Conservation (phyloP, 2,797 vertebrate species). For the Rhinoraja longicauda region DNA sequence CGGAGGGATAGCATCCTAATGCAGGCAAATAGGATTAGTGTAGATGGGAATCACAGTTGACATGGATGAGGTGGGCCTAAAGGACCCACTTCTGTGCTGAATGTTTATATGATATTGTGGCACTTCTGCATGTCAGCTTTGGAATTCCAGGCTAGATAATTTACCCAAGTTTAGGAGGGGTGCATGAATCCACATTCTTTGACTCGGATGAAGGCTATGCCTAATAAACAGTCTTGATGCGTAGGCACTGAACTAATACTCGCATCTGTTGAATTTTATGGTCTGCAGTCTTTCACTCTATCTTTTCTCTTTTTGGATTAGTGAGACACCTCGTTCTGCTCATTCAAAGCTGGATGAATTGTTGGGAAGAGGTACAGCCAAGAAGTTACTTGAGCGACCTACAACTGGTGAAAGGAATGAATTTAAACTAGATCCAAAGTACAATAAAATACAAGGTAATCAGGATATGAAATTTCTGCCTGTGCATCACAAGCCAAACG, state of each 20-base stretch:
- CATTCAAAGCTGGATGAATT: conserved; percentile 75
- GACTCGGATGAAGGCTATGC: neutral
- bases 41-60: too few relatives aligned
- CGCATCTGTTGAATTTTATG: neutral
- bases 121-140: neutral
- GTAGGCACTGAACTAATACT: neutral
- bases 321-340: conserved; percentile 59
- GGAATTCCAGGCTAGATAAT: neutral
- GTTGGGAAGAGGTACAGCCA: conserved; percentile 61
- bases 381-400: conserved; percentile 59
- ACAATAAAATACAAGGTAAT: conserved; percentile 60
- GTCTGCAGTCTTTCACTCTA: rapidly evolving
- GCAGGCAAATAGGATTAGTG: too few relatives aligned
- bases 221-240: neutral
- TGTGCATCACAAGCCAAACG: neutral
- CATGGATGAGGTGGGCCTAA: too few relatives aligned
- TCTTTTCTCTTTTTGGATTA: conserved; percentile 42
- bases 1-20: too few relatives aligned
- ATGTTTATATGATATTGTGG: too few relatives aligned
- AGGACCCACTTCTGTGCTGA: too few relatives aligned
- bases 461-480: neutral
- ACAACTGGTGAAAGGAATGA: conserved; percentile 57
- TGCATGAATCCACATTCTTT: neutral
- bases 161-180: neutral
- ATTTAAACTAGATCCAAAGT: conserved; percentile 55